phyloP scores from a whole-genome alignment of 2,113 vertebrate species.

The Ailurus styani region DNA sequence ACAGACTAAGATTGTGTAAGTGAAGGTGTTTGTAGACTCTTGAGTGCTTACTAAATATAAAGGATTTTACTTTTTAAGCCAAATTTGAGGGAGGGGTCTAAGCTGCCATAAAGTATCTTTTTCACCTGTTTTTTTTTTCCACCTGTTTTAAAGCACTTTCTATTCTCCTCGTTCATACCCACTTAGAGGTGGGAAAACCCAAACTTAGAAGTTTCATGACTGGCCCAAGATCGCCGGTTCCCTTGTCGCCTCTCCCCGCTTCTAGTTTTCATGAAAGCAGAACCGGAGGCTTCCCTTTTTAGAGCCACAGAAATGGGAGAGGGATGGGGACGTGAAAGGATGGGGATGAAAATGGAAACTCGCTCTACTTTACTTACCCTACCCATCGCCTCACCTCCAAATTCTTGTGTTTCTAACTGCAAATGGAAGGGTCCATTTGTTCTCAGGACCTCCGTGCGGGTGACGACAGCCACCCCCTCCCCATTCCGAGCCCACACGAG shows the following conservation, averaged over 20 bases:
- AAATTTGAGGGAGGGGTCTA: not conserved
- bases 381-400: not conserved
- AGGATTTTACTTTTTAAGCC: not conserved
- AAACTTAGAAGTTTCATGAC: not conserved
- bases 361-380: not conserved
- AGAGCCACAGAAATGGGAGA: not conserved
- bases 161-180: not conserved
- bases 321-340: not conserved
- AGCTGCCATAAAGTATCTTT: not conserved
- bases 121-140: not conserved
- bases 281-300: not conserved
- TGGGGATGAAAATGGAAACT: not conserved
- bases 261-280: not conserved
- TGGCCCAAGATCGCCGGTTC: not conserved
- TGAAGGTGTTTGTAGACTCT: not conserved
- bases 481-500: not conserved
- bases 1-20: not conserved
- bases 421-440: fast-evolving
- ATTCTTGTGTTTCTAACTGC: not conserved
- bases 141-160: not conserved
- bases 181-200: not conserved
- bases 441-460: not conserved
- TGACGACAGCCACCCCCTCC: not conserved
- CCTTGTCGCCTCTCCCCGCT: not conserved
- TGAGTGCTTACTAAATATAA: not conserved